Base-by-base conservation (phyloP, 1,140 invertebrate genomes). In the Drosophila sechellia region DNA sequence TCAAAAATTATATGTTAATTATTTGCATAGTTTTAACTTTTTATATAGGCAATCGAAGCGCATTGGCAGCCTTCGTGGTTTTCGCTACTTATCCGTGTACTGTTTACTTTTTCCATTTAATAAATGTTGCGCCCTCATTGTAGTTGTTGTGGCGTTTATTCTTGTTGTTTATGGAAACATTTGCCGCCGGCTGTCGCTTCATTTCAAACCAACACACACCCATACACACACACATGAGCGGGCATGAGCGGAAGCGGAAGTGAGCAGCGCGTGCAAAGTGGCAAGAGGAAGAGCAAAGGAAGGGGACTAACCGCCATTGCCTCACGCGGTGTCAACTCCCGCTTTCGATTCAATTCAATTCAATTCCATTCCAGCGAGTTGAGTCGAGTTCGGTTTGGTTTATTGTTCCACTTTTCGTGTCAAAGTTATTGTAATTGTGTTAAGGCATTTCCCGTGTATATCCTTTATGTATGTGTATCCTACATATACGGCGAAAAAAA, bases 371-470 rank as follows among this genome's bases (percentile, higher is more conserved):
- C 34, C 42, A 54, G 42, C 22, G 64, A 55, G 66, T 37, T 70
- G 31, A 56, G 66, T 35, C 34, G 48, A 31, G 46, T 86, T 85
- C 63, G 59, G 81, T 81, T 89, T 87, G 79, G 72, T 87, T 89
- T 89, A 87, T 87, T 87, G 84, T 89, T 89, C 84, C 79, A 89
- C 84, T 89, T 87, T 89, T 89, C 79, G 89, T 89, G 84, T 89
- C 84, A 89, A 87, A 87, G 59, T 87, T 87, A 84, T 87, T 87
- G 84, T 87, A 87, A 87, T 87, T 87, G 84, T 87, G 84, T 87
- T 87, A 89, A 89, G 84, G 79, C 84, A 89, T 89, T 87, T 87
- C 84, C 84, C 72, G 84, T 87, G 79, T 83, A 87, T 83, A 87
- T 87, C 65, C 83, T 86, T 66, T 48, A 61, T 57, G 55, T 57